Conservation (phyloP, 64 coral and sea anemone genomes). For the Stichodactyla mertensii region DNA sequence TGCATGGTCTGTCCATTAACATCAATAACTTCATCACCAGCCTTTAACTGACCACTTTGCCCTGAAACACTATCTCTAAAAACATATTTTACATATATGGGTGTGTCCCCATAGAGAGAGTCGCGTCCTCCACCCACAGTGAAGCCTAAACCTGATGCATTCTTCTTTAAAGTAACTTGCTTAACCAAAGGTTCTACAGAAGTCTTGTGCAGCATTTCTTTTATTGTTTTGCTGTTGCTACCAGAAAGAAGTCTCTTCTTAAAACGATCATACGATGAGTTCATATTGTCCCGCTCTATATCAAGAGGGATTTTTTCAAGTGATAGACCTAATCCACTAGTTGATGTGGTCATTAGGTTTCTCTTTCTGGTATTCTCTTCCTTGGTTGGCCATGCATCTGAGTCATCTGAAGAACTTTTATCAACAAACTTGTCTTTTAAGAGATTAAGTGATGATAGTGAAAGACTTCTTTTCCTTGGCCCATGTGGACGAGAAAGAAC, state of each 20-base stretch:
- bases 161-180: constrained; percentile 66
- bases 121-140: constrained; percentile 81
- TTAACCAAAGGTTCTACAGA: constrained; percentile 41
- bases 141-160: constrained; percentile 87
- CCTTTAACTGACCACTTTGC: constrained; percentile 41
- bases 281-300: constrained; percentile 27
- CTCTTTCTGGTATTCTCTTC: constrained; percentile 65
- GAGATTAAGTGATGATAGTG: constrained; percentile 4
- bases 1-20: constrained; percentile 81
- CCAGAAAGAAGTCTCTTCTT: constrained; percentile 75
- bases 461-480: neutral
- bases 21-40: constrained; percentile 88
- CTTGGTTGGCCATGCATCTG: constrained; percentile 76
- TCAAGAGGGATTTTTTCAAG: constrained; percentile 57
- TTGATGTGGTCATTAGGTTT: constrained; percentile 37
- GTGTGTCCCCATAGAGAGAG: constrained; percentile 92
- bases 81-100: constrained; percentile 84
- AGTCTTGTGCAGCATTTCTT: constrained; percentile 50
- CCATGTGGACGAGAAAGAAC: constrained; percentile 60
- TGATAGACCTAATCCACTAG: constrained; percentile 12
- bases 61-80: constrained; percentile 76
- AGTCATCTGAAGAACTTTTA: neutral
- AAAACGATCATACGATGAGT: constrained; percentile 62
- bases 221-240: constrained; percentile 61
- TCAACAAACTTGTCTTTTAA: neutral